Conservation (phyloP, 1,140 invertebrate species). For the Pogonomyrmex barbatus region DNA sequence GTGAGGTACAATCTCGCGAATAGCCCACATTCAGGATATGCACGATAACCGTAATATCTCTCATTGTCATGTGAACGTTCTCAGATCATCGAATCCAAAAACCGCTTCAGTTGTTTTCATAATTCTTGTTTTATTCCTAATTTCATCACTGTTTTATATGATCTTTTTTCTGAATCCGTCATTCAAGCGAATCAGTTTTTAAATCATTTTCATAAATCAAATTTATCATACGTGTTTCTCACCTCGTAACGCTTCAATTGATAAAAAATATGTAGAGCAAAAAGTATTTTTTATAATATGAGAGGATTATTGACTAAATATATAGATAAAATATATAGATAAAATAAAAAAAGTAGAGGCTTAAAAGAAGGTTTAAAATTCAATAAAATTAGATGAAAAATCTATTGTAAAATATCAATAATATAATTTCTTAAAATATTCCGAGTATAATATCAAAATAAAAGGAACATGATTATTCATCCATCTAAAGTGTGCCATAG, state of each 20-base stretch:
- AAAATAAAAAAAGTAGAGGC: background rate
- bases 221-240: background rate
- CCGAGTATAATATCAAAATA: background rate
- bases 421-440: constrained; percentile 1
- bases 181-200: constrained; percentile 4
- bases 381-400: background rate
- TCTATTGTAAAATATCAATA: background rate
- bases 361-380: background rate
- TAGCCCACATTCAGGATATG: background rate
- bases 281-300: background rate
- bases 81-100: constrained; percentile 36
- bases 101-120: constrained; percentile 20
- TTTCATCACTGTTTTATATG: background rate
- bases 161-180: background rate
- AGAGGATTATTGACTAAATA: background rate
- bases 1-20: constrained; percentile 29
- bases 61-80: constrained; percentile 35
- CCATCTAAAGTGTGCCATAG: background rate
- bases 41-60: constrained; percentile 31
- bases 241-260: background rate
- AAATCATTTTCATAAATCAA: constrained; percentile 16
- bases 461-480: background rate
- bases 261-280: background rate
- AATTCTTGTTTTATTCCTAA: background rate
- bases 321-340: background rate